Base-by-base conservation (phyloP, 2,888 invertebrate species). In the Teinopalpus imperialis region DNA sequence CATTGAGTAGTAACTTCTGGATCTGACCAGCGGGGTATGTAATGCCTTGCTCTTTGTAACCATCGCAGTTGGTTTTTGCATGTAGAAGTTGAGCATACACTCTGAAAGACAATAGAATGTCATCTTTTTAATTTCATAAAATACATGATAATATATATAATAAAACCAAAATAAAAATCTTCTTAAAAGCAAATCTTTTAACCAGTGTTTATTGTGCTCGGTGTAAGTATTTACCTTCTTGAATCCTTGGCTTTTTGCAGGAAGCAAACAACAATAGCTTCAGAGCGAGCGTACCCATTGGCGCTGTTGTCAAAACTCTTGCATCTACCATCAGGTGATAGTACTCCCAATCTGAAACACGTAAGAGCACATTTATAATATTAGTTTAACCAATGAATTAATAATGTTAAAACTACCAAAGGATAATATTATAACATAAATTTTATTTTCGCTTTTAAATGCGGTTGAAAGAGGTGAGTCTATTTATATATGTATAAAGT, bases 251-350 rank as follows among this genome's bases (percentile, higher is more conserved):
- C 90, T 57, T 92, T 94, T 71, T 97, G 96, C 9, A 97, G 67
- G 58, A 93, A 92, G 23, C 94, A 65, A 0, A 92, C 92, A 2
- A 91, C 92, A 1, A 95, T 85, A 0, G 94, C 93, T 74, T 97
- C 97, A 7, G 95, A 93, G n/a, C 97, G 91, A 0, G 93, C 94
- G 61, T 97, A 97, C 0, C 97, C 97, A 59, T 93, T 91, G 9
- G 94, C 95, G 36, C 91, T 90, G 52, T 93, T 93, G 77, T 99
- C 98, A 69, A 99, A 98, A 27, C 95, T 94, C 67, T 96, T 96
- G 78, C 98, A 98, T 35, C 91, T 91, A 0, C 98, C 98, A 52
- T 97, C 95, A 0, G 91, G 82, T 1, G 97, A 94, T 2, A 98
- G 76, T 63, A 95, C 94, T 45, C 94, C 94, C 72, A 93, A 85